A percentile compares a stretch with the other conserved stretches of the same genome.
phyloP scores from a whole-genome alignment of 1,140 invertebrate genomes.

The Hestina assimilis region DNA sequence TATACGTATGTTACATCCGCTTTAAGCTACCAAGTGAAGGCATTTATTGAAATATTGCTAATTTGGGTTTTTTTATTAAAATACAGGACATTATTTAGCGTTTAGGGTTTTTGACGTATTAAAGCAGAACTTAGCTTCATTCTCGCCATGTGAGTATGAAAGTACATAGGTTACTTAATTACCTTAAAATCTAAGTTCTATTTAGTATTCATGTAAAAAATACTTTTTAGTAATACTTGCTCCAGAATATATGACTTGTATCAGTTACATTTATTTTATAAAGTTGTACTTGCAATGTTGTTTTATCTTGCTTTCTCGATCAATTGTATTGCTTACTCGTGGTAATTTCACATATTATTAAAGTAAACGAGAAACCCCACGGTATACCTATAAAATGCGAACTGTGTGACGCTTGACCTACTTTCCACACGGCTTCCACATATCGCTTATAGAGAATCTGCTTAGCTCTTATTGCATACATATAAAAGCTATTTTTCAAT shows the following conservation, averaged over 20 bases:
- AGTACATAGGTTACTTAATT: too few relatives aligned
- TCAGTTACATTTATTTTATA: neutral
- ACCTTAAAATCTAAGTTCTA: too few relatives aligned
- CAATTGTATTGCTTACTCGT: conserved; percentile 15
- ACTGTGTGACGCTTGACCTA: conserved; percentile 67
- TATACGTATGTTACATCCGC: conserved; percentile 16
- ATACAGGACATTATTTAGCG: too few relatives aligned
- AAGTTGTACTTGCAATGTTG: neutral
- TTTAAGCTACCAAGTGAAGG: too few relatives aligned
- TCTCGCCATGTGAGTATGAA: too few relatives aligned
- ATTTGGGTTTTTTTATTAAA: too few relatives aligned
- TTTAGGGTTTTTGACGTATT: too few relatives aligned
- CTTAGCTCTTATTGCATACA: conserved; percentile 40
- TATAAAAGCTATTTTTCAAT: conserved; percentile 49
- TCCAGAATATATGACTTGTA: too few relatives aligned
- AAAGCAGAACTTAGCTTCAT: too few relatives aligned
- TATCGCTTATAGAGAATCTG: conserved; percentile 48
- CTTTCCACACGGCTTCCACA: conserved; percentile 65
- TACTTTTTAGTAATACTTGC: too few relatives aligned
- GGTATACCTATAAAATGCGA: conserved; percentile 67
- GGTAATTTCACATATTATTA: conserved; percentile 49
- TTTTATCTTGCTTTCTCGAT: conserved; percentile 9
- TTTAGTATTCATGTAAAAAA: too few relatives aligned
- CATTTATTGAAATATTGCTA: too few relatives aligned
- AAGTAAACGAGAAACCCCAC: conserved; percentile 63